Evolutionary conservation across 2,113 vertebrate species (phyloP).

Genomic region (Rhineura floridana): DNA sequence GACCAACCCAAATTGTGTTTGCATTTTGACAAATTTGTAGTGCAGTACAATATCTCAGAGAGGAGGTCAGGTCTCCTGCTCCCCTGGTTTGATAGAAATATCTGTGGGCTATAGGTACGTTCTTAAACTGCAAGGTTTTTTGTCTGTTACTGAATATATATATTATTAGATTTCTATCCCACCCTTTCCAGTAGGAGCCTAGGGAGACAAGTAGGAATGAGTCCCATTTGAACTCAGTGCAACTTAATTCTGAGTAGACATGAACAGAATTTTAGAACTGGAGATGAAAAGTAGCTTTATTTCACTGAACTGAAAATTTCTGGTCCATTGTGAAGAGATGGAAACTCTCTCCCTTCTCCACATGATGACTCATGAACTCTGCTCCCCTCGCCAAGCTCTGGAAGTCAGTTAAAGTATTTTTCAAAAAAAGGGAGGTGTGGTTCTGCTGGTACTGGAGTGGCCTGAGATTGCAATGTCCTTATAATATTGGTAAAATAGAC

Average conservation of each 20-base stretch:
- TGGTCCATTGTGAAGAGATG: conserved; percentile 44
- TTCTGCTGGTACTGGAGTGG: not conserved
- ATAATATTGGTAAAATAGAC: not conserved
- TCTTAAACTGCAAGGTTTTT: no score
- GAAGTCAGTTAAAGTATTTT: not conserved
- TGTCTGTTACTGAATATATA: no score
- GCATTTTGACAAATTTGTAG: no score
- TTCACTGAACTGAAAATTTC: conserved; percentile 59
- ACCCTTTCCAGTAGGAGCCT: no score
- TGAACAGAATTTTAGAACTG: not conserved
- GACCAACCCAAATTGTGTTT: no score
- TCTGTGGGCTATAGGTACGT: no score
- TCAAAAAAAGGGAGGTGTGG: not conserved
- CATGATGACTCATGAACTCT: not conserved
- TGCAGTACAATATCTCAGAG: no score
- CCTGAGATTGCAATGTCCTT: not conserved
- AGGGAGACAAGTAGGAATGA: no score
- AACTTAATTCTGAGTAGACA: not conserved
- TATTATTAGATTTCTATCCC: no score
- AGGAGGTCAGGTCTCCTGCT: no score
- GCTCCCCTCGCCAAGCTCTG: not conserved
- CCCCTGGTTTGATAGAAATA: no score
- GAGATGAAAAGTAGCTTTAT: conserved; percentile 52
- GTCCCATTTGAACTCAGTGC: not conserved
- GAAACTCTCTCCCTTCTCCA: conserved; percentile 18